Percentiles rank a stretch among this genome's conserved stretches.
phyloP scores from a whole-genome alignment of 1,140 invertebrate species.

The Leptonema lineaticorne region DNA sequence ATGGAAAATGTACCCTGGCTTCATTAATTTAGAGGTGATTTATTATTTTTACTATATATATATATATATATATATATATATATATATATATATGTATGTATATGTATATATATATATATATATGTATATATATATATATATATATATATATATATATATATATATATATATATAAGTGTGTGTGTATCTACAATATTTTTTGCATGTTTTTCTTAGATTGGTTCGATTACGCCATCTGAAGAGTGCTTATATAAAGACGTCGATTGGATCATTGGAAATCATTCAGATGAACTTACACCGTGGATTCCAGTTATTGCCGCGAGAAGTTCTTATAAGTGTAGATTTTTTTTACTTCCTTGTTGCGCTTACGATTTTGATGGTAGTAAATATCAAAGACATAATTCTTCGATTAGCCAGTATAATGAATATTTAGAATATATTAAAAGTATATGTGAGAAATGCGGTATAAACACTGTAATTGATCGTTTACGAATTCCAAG shows the following conservation, averaged over 20 bases:
- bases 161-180: too few species aligned
- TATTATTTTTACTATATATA: constrained; percentile 1
- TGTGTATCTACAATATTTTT: background rate
- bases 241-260: constrained; percentile 69
- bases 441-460: constrained; percentile 65
- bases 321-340: constrained; percentile 65
- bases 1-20: constrained; percentile 77
- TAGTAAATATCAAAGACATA: constrained; percentile 73
- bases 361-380: constrained; percentile 91
- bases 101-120: too few species aligned
- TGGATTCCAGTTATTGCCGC: constrained; percentile 95
- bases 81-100: background rate
- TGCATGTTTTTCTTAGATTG: constrained; percentile 53
- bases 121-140: too few species aligned
- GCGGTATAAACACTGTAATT: constrained; percentile 73
- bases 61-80: constrained; percentile 25
- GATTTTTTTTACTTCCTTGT: constrained; percentile 91
- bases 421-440: constrained; percentile 83
- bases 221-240: constrained; percentile 70
- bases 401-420: constrained; percentile 73
- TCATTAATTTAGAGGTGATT: constrained; percentile 51
- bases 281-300: constrained; percentile 96
- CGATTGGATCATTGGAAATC: constrained; percentile 98
- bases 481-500: constrained; percentile 95
- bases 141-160: constrained; percentile 30